phyloP scores from a whole-genome alignment of 2,888 invertebrate species.

The Scaptomyza reducta region DNA sequence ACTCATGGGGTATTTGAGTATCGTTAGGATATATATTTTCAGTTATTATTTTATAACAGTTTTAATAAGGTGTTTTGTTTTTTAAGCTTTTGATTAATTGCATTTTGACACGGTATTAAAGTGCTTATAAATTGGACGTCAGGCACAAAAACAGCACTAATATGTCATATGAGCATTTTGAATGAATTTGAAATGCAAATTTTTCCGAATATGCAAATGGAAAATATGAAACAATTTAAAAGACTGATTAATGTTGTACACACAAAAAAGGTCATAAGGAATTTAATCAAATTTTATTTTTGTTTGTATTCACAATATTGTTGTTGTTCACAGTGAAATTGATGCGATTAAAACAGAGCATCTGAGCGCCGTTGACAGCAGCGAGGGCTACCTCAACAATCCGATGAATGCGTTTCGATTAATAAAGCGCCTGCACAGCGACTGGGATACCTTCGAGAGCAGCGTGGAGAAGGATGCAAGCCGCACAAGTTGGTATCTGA shows the following conservation, averaged over 20 bases:
- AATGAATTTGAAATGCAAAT: slow-evolving; percentile 35
- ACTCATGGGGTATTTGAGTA: slow-evolving; percentile 1
- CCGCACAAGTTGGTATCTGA: slow-evolving; percentile 82
- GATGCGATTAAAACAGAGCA: slow-evolving; percentile 90
- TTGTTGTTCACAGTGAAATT: slow-evolving; percentile 83
- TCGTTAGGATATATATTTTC: neutral
- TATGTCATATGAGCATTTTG: slow-evolving; percentile 17
- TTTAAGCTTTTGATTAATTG: slow-evolving; percentile 40
- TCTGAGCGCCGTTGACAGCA: slow-evolving; percentile 88
- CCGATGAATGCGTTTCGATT: slow-evolving; percentile 97
- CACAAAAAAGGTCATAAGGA: slow-evolving; percentile 5
- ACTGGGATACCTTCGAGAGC: slow-evolving; percentile 92
- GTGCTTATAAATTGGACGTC: slow-evolving; percentile 34
- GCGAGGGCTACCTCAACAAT: slow-evolving; percentile 93
- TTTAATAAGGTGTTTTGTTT: slow-evolving; percentile 5
- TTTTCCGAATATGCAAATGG: slow-evolving; percentile 40
- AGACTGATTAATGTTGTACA: slow-evolving; percentile 41
- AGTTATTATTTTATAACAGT: neutral
- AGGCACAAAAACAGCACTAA: slow-evolving; percentile 9
- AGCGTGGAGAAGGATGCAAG: slow-evolving; percentile 88
- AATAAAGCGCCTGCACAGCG: slow-evolving; percentile 95
- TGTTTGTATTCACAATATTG: neutral
- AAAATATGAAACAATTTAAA: slow-evolving; percentile 47
- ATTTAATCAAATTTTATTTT: slow-evolving; percentile 17
- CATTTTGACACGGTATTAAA: slow-evolving; percentile 26